Percentiles rank a stretch among this genome's conserved stretches.
These are phyloP conservation scores for Indicator maculatus DNA, from an alignment of 2,113 vertebrate species.

Conservation along the genomic window DNA sequence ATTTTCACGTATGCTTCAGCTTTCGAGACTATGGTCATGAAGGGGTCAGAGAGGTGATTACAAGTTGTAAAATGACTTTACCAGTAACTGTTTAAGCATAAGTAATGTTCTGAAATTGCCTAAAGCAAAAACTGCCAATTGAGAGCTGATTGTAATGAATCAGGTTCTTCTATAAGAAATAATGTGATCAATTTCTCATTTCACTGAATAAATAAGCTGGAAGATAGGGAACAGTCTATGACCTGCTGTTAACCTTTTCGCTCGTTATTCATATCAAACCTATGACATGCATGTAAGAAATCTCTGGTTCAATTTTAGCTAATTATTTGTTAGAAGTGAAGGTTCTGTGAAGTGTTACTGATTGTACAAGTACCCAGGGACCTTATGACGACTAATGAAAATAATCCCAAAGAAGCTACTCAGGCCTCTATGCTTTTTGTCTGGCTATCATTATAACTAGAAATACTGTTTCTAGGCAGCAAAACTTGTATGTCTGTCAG, in stretches of 20 bases:
- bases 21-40: constrained; percentile 75
- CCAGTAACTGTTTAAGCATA: constrained; percentile 87
- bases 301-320: constrained; percentile 87
- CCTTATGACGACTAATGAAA: constrained; percentile 77
- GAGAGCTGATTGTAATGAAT: constrained; percentile 97
- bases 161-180: constrained; percentile 93
- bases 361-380: constrained; percentile 84
- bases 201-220: constrained; percentile 97
- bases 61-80: constrained; percentile 94
- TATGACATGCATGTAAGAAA: constrained; percentile 84
- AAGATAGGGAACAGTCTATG: constrained; percentile 88
- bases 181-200: constrained; percentile 99
- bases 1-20: not conserved
- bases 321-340: constrained; percentile 87
- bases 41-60: constrained; percentile 88
- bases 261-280: constrained; percentile 94
- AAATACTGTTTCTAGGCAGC: not conserved
- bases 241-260: constrained; percentile 89
- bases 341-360: constrained; percentile 83
- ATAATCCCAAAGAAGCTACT: constrained; percentile 46
- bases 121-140: constrained; percentile 94
- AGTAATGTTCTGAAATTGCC: constrained; percentile 92
- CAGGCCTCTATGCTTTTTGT: constrained; percentile 64
- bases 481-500: not conserved
- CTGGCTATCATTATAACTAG: constrained; percentile 56